These are phyloP conservation scores for Dynastes hyllus DNA, from an alignment of 2,888 invertebrate genomes.

Conservation along the genomic window DNA sequence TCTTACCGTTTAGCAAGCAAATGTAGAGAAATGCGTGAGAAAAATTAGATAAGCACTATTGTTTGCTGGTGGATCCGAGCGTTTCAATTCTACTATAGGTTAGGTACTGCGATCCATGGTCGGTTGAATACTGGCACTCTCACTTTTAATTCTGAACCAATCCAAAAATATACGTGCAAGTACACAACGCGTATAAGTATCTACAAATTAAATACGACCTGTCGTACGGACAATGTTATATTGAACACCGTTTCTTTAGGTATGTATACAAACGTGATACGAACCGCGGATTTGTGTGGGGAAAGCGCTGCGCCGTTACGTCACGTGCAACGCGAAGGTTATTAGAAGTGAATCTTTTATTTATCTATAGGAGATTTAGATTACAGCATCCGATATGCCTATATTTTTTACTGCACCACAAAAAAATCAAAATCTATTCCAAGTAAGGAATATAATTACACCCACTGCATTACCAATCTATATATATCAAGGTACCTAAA, in stretches of 20 bases:
- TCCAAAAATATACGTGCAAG: slow-evolving; percentile 50
- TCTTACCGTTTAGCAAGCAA: slow-evolving; percentile 37
- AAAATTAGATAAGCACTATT: slow-evolving; percentile 2
- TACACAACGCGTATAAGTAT: slow-evolving; percentile 32
- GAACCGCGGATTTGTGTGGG: slow-evolving; percentile 51
- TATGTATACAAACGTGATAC: slow-evolving; percentile 43
- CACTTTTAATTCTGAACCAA: slow-evolving; percentile 54
- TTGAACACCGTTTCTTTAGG: slow-evolving; percentile 44
- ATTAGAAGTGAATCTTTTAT: slow-evolving; percentile 49
- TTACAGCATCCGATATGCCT: neutral
- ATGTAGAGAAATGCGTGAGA: neutral
- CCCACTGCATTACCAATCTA: too few relatives aligned
- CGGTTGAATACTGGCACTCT: slow-evolving; percentile 53
- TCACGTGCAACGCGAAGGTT: slow-evolving; percentile 53
- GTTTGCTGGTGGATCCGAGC: slow-evolving; percentile 17
- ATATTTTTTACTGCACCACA: neutral
- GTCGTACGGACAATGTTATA: slow-evolving; percentile 48
- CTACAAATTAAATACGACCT: slow-evolving; percentile 49
- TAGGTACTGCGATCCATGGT: slow-evolving; percentile 53
- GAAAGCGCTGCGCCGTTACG: slow-evolving; percentile 53
- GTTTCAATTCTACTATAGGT: slow-evolving; percentile 25
- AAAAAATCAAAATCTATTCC: neutral
- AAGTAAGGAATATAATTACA: too few relatives aligned
- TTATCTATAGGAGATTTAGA: slow-evolving; percentile 10
- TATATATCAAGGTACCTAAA: too few relatives aligned